phyloP scores from a whole-genome alignment of 1,140 invertebrate species.

The Globodera ellingtonae region DNA sequence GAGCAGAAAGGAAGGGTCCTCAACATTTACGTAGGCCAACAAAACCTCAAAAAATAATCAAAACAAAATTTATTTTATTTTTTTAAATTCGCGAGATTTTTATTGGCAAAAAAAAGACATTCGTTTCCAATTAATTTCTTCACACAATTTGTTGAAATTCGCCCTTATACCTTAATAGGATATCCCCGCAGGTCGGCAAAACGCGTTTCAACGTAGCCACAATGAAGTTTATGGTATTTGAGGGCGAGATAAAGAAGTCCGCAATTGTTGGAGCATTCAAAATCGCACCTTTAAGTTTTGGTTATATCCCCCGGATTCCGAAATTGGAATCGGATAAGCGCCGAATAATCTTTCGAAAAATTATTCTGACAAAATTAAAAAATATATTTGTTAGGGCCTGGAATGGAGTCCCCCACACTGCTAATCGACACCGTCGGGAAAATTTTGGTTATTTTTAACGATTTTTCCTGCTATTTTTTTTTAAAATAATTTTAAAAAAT shows the following conservation, averaged over 20 bases:
- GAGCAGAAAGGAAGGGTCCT: constrained; percentile 57
- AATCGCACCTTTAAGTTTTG: constrained; percentile 46
- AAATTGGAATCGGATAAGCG: too few relatives aligned
- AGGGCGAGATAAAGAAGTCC: constrained; percentile 59
- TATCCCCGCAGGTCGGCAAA: constrained; percentile 46
- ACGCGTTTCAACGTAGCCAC: constrained; percentile 59
- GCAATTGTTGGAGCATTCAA: constrained; percentile 49
- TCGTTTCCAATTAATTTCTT: not conserved
- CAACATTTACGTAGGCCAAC: constrained; percentile 59
- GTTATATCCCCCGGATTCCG: not conserved
- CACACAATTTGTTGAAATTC: not conserved
- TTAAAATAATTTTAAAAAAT: not conserved
- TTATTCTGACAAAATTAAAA: too few relatives aligned
- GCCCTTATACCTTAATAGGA: constrained; percentile 38
- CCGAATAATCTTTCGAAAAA: too few relatives aligned
- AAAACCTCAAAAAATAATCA: constrained; percentile 47
- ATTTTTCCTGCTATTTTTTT: not conserved
- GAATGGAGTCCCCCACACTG: too few relatives aligned
- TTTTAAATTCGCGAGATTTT: too few relatives aligned
- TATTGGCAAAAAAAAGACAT: not conserved
- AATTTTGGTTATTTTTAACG: too few relatives aligned
- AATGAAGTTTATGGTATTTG: constrained; percentile 64
- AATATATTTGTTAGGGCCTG: too few relatives aligned
- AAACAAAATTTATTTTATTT: not conserved
- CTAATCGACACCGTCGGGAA: too few relatives aligned